phyloP scores from a whole-genome alignment of 2,797 vertebrate genomes.

The Meriones psammophilus region DNA sequence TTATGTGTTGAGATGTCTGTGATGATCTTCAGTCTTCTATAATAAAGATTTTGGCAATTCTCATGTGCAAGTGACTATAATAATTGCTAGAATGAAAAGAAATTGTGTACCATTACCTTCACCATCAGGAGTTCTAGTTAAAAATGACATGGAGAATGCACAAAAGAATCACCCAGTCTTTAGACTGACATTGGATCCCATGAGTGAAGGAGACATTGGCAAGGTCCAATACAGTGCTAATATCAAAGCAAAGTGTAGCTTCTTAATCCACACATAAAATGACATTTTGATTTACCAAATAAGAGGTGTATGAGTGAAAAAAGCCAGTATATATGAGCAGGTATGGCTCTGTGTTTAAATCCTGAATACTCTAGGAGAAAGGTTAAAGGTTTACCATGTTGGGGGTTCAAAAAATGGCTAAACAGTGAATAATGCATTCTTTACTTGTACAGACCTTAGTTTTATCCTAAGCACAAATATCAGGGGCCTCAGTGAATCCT shows the following conservation, averaged over 20 bases:
- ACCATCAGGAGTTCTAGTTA: background rate
- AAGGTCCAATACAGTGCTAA: background rate
- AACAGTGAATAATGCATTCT: background rate
- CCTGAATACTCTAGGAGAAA: background rate
- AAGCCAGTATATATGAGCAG: background rate
- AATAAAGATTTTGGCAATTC: background rate
- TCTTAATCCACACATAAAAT: background rate
- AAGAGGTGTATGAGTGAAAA: background rate
- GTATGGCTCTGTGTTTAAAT: background rate
- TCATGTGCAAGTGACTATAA: background rate
- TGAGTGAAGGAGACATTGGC: background rate
- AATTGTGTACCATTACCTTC: background rate
- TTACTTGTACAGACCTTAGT: background rate
- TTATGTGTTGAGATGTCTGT: background rate
- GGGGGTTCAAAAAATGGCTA: background rate
- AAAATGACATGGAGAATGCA: background rate
- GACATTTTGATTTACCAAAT: background rate
- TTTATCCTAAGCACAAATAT: background rate
- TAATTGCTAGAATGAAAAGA: background rate
- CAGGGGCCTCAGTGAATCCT: too few species aligned
- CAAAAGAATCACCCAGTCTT: background rate
- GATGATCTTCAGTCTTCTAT: background rate
- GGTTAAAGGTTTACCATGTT: background rate
- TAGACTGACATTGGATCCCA: background rate
- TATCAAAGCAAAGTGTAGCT: background rate